A percentile compares a stretch with the other conserved stretches of the same genome.
These are phyloP conservation scores for Arctia plantaginis DNA, from an alignment of 2,888 invertebrate genomes.

Conservation along the genomic window DNA sequence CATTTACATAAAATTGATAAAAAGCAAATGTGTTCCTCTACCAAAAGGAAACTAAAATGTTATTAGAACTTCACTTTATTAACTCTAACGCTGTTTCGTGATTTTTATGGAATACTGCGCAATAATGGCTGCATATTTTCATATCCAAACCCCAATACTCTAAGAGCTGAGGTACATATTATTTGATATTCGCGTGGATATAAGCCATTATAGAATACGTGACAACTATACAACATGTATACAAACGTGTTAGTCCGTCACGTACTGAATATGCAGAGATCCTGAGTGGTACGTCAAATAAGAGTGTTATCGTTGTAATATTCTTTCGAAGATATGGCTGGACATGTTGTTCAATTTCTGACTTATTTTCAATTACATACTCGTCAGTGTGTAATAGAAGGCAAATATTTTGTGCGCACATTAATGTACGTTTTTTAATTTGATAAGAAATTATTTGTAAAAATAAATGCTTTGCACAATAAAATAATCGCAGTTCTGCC, in stretches of 20 bases:
- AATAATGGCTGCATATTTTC: neutral
- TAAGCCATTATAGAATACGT: constrained; percentile 1
- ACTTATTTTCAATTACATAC: neutral
- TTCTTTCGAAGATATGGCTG: neutral
- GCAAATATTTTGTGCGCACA: neutral
- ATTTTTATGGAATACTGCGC: neutral
- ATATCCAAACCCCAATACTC: neutral
- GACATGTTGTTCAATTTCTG: neutral
- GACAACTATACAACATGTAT: neutral
- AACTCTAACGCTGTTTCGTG: too few species aligned
- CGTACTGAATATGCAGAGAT: neutral
- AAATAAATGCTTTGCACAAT: too few species aligned
- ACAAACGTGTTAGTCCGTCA: neutral
- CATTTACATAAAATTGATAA: too few species aligned
- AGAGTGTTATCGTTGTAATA: neutral
- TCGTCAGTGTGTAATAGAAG: neutral
- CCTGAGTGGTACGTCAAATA: neutral
- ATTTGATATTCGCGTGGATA: neutral
- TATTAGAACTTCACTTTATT: neutral
- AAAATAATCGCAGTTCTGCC: too few species aligned
- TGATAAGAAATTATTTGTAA: neutral
- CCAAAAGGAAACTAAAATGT: neutral
- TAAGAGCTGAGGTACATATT: neutral
- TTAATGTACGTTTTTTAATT: neutral
- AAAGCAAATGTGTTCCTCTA: neutral